Evolutionary conservation across 2,797 vertebrate genomes (phyloP).

Genomic region (Bufotes viridis): DNA sequence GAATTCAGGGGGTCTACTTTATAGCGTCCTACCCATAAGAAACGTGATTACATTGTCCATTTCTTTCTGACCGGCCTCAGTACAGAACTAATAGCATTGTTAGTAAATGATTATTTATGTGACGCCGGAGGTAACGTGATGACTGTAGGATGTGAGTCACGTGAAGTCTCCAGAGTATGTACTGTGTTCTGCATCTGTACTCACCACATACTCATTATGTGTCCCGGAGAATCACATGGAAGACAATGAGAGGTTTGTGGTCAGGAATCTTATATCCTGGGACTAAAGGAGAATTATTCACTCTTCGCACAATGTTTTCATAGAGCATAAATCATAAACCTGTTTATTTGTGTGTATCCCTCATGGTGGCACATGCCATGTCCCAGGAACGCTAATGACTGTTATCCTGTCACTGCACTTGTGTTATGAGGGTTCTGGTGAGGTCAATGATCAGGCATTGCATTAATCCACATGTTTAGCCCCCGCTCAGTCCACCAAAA

Average conservation of each 20-base stretch:
- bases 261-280: neutral
- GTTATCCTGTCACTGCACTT: neutral
- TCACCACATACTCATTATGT: slow-evolving; percentile 9
- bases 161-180: neutral
- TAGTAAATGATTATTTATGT: neutral
- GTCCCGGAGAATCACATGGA: neutral
- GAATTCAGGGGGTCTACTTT: no score
- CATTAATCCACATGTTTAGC: no score
- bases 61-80: neutral
- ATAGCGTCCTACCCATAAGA: no score
- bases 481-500: no score
- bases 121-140: neutral
- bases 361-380: neutral
- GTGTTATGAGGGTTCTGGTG: neutral
- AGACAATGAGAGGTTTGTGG: slow-evolving; percentile 11
- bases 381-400: neutral
- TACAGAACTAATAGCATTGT: slow-evolving; percentile 21
- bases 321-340: neutral
- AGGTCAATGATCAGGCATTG: neutral
- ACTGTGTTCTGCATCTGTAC: neutral
- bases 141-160: slow-evolving; percentile 33
- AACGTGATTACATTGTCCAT: neutral
- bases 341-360: neutral
- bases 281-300: slow-evolving; percentile 9
- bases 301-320: neutral